A percentile compares a stretch with the other conserved stretches of the same genome.
Evolutionary conservation across 1,140 invertebrate species (phyloP).

Genomic region (Phymastichus coffea): DNA sequence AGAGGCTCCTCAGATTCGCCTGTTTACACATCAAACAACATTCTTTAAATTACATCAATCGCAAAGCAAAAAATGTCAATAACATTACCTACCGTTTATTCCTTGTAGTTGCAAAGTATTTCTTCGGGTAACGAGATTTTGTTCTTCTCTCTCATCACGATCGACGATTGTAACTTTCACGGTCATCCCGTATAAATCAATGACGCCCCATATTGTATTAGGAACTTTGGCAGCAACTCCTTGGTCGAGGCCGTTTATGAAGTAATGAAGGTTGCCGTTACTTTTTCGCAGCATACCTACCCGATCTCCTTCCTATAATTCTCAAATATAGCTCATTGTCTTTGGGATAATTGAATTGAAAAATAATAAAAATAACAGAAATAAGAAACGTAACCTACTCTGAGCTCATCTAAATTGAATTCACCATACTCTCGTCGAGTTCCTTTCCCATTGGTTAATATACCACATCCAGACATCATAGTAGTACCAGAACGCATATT

Average conservation of each 20-base stretch:
- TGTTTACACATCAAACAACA: constrained; percentile 41
- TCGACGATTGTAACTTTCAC: constrained; percentile 88
- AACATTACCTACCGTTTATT: constrained; percentile 5
- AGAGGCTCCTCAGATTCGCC: constrained; percentile 53
- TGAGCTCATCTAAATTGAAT: constrained; percentile 91
- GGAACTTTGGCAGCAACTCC: constrained; percentile 84
- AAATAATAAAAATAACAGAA: neutral
- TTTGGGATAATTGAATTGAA: neutral
- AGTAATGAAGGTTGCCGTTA: constrained; percentile 87
- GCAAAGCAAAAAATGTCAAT: neutral
- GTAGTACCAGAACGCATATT: constrained; percentile 93
- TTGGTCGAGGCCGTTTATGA: constrained; percentile 91
- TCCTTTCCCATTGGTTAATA: constrained; percentile 91
- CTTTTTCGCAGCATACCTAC: constrained; percentile 83
- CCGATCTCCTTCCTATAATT: constrained; percentile 76
- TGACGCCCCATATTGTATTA: constrained; percentile 82
- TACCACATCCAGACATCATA: constrained; percentile 96
- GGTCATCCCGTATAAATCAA: constrained; percentile 96
- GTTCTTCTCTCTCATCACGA: constrained; percentile 75
- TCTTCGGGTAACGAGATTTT: constrained; percentile 71
- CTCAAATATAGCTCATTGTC: neutral
- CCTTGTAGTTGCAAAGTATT: constrained; percentile 62
- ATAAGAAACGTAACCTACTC: constrained; percentile 57
- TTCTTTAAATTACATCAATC: constrained; percentile 5
- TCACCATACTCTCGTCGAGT: constrained; percentile 90